Evolutionary conservation across 2,888 invertebrate species (phyloP), one percentile per base, ranked within the genome.

Genomic region (Drosophila demipolita): DNA sequence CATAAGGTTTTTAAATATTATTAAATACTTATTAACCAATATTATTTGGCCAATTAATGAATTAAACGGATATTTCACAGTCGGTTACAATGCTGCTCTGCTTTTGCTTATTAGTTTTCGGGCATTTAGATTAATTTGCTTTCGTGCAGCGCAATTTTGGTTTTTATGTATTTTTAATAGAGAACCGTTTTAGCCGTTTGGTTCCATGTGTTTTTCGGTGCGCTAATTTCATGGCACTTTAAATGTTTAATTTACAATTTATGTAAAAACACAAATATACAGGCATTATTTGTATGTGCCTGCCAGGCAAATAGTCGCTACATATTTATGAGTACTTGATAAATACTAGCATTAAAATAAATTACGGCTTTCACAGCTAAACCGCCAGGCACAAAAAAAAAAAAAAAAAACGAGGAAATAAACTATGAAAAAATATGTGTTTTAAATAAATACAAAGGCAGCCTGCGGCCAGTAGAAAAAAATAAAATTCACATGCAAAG

Each of bases 301-400:
- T 54, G 71, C 38, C 67, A 52, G 78, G 65, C 55, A 78, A 78
- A 78, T 75, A 78, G 23, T 75, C 59, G 58, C 63, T 68, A 71
- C 78, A 69, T 81, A 83, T 86, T 85, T 83, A 78, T 75, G 75
- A 72, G 83, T 68, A 89, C 83, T 90, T 90, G 90, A 92, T 92
- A 93, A 93, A 92, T 91, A 92, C 90, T 86, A 82, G 82, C 91
- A 92, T 92, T 92, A 92, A 92, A 91, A 91, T 90, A 92, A 93
- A 93, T 93, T 92, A 93, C 91, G 87, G 84, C 89, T 89, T 90
- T 78, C 67, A 60, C 73, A 53, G 75, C 71, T 78, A 78, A 78
- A 71, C 72, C 75, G 60, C 52, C 52, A 54, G 57, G 62, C 69
- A 63, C 42, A 61, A 4, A 36, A 53, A 35, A 33, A 49, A 65